Evolutionary conservation across 2,888 invertebrate species (phyloP).

Genomic region (Drosophila hamatofila): DNA sequence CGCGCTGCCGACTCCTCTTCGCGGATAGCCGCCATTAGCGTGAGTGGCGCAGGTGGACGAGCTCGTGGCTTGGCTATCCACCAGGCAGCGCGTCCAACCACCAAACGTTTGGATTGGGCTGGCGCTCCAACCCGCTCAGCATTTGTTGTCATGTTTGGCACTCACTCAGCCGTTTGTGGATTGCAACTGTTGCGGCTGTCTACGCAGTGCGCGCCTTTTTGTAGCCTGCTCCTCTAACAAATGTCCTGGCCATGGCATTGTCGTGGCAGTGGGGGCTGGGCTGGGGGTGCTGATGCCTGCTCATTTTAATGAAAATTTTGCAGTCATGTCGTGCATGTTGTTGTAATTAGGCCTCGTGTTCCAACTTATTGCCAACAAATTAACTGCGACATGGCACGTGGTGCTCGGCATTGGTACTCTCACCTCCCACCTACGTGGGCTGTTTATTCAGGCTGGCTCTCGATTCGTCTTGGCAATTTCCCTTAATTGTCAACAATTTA

Average conservation of each 20-base stretch:
- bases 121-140: slow-evolving; percentile 12
- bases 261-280: slow-evolving; percentile 20
- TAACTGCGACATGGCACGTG: slow-evolving; percentile 83
- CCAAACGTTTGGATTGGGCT: slow-evolving; percentile 46
- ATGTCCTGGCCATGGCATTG: slow-evolving; percentile 23
- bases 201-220: slow-evolving; percentile 53
- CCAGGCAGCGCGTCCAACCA: slow-evolving; percentile 79
- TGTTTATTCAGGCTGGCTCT: slow-evolving; percentile 20
- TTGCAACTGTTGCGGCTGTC: slow-evolving; percentile 75
- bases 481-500: slow-evolving; percentile 83
- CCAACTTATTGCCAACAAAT: slow-evolving; percentile 84
- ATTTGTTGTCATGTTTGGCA: slow-evolving; percentile 51
- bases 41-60: slow-evolving; percentile 10
- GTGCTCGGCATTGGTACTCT: slow-evolving; percentile 46
- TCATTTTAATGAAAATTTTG: slow-evolving; percentile 82
- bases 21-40: slow-evolving; percentile 19
- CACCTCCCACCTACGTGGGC: slow-evolving; percentile 5
- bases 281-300: slow-evolving; percentile 17
- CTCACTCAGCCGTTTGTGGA: slow-evolving; percentile 63
- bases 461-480: slow-evolving; percentile 78
- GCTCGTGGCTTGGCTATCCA: slow-evolving; percentile 69
- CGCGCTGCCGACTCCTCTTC: slow-evolving; percentile 47
- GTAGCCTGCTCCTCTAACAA: slow-evolving; percentile 42
- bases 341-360: slow-evolving; percentile 81
- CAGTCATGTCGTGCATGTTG: slow-evolving; percentile 78